phyloP scores from a whole-genome alignment of 2,888 invertebrate species.

The Platycnemis pennipes region DNA sequence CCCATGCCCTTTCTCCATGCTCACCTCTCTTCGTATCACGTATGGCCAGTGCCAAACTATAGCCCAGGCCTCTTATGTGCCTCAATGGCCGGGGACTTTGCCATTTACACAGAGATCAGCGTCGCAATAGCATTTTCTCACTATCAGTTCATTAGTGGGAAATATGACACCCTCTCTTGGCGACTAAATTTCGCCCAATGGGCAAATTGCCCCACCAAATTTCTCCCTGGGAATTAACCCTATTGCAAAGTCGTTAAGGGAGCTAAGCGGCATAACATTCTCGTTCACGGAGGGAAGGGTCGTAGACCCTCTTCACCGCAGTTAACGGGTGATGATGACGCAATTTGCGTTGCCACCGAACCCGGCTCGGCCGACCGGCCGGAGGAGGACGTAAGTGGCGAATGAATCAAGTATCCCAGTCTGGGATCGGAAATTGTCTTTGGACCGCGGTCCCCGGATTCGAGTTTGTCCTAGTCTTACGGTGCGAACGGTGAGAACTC shows the following conservation, averaged over 20 bases:
- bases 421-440: not conserved
- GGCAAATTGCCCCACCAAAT: not conserved
- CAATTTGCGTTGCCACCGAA: not conserved
- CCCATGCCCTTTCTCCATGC: not conserved
- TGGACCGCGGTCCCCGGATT: not conserved
- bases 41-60: not conserved
- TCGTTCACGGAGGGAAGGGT: not conserved
- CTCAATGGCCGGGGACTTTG: not conserved
- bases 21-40: not conserved
- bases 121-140: not conserved
- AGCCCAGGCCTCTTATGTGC: not conserved
- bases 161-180: not conserved
- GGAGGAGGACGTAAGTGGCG: not conserved
- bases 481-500: not conserved
- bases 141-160: not conserved
- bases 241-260: slow-evolving; percentile 23
- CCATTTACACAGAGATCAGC: not conserved
- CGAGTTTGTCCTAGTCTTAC: not conserved
- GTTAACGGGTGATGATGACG: not conserved
- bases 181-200: not conserved
- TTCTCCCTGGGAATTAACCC: not conserved
- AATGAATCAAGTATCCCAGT: not conserved
- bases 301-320: not conserved
- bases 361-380: not conserved
- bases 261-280: not conserved